phyloP scores from a whole-genome alignment of 2,888 invertebrate species.

The Spodoptera exigua region DNA sequence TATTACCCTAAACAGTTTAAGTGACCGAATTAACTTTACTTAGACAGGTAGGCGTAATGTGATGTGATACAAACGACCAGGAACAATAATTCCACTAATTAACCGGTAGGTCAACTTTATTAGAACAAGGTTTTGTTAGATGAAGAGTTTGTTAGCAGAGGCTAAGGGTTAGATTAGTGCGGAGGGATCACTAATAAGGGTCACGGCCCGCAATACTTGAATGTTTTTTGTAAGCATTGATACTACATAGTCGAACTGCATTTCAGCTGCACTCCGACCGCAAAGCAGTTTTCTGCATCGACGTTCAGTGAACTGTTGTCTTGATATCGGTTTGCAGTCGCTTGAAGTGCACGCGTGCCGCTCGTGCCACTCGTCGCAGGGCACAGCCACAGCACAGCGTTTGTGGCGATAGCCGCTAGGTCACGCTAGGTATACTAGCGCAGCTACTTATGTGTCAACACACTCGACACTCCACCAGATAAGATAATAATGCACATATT shows the following conservation, averaged over 20 bases:
- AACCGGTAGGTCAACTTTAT: slow-evolving; percentile 46
- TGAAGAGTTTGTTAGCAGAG: slow-evolving; percentile 22
- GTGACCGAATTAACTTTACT: slow-evolving; percentile 17
- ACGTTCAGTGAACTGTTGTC: too few species aligned
- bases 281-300: too few species aligned
- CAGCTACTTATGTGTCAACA: slow-evolving; percentile 24
- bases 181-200: slow-evolving; percentile 3
- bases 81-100: slow-evolving; percentile 30
- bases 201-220: too few species aligned
- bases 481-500: slow-evolving; percentile 27
- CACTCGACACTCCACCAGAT: slow-evolving; percentile 27
- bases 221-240: too few species aligned
- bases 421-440: slow-evolving; percentile 1
- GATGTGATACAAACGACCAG: slow-evolving; percentile 22
- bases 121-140: slow-evolving; percentile 26
- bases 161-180: slow-evolving; percentile 36
- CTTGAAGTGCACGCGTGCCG: too few species aligned
- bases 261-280: too few species aligned
- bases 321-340: too few species aligned
- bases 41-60: slow-evolving; percentile 15
- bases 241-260: too few species aligned
- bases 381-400: too few species aligned
- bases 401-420: too few species aligned
- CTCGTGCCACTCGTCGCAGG: too few species aligned
- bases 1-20: slow-evolving; percentile 12